Evolutionary conservation across 2,888 invertebrate species (phyloP), one percentile per base, ranked within the genome.

Genomic region (Lepidochitona cinerea): DNA sequence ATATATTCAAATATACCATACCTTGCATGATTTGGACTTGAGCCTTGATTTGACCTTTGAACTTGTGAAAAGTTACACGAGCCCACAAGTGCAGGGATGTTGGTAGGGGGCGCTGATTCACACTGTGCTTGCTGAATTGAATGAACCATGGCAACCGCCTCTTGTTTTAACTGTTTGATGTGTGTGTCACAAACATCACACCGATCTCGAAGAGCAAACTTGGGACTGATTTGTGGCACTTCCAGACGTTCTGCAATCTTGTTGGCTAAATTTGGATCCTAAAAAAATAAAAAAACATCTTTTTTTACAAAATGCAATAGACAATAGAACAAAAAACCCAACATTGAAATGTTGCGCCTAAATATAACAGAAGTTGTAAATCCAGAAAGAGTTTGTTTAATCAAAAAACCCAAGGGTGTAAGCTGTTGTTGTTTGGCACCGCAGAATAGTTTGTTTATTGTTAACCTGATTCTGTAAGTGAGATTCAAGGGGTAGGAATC

Each of bases 101-200:
- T 81, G 64, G 83, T 75, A 52, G 52, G 75, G 52, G 76, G 70
- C 14, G 74, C 76, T 26, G 78, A 71, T 37, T 84, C 81, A 29
- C 75, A 78, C 76, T 87, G 87, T 29, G 87, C 84, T 53, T 86
- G 83, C 70, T 88, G 86, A 69, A 88, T 84, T 70, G 85, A 84
- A 76, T 85, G 84, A 29, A 89, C 85, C 86, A 87, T 87, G 35
- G 82, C 81, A 35, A 86, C 77, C 5, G 87, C 87, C 76, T 89
- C 88, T 69, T 84, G 83, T 66, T 85, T 85, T 64, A 89, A 81
- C 64, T 84, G 84, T 1, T 72, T 75, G 35, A 86, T 74, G 49
- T 81, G 83, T 0, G 87, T 87, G 74, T 86, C 84, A 78, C 89
- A 89, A 9, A 85, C 84, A 35, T 83, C 83, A 81, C 89, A 89